Evolutionary conservation across 2,888 invertebrate genomes (phyloP).

Genomic region (Epinotia bilunana): DNA sequence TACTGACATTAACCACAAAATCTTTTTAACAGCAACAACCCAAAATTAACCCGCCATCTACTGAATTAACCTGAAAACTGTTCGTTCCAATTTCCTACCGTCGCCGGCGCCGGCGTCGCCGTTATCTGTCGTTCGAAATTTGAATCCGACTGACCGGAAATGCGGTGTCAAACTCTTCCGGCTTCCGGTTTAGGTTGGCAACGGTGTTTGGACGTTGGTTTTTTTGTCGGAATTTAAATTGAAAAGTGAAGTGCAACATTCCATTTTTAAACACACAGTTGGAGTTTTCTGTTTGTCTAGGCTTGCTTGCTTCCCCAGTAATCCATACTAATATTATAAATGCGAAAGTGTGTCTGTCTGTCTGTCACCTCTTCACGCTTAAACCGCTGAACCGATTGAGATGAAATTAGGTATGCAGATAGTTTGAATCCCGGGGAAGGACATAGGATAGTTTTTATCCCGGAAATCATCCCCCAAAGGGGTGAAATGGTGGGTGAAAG

Average conservation of each 20-base stretch:
- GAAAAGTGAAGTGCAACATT: background rate
- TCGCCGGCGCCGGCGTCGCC: conserved; percentile 25
- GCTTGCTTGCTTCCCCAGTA: too few species aligned
- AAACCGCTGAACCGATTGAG: too few species aligned
- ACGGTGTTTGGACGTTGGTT: conserved; percentile 4
- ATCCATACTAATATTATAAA: too few species aligned
- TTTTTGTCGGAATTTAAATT: background rate
- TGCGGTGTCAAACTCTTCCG: conserved; percentile 43
- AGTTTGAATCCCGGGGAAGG: too few species aligned
- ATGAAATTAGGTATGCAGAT: too few species aligned
- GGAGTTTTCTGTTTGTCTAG: too few species aligned
- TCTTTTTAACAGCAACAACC: background rate
- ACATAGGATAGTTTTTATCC: too few species aligned
- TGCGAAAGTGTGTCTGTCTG: too few species aligned
- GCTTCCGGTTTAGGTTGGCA: conserved; percentile 39
- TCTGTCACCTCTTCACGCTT: too few species aligned
- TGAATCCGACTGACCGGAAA: conserved; percentile 45
- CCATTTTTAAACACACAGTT: background rate
- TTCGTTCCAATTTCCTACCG: conserved; percentile 39
- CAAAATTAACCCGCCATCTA: conserved; percentile 2
- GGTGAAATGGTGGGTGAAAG: too few species aligned
- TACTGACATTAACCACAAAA: too few species aligned
- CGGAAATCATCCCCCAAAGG: too few species aligned
- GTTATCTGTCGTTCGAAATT: conserved; percentile 41
- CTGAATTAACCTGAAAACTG: conserved; percentile 37